phyloP scores from a whole-genome alignment of 2,113 vertebrate species.

The Nannospalax galili region DNA sequence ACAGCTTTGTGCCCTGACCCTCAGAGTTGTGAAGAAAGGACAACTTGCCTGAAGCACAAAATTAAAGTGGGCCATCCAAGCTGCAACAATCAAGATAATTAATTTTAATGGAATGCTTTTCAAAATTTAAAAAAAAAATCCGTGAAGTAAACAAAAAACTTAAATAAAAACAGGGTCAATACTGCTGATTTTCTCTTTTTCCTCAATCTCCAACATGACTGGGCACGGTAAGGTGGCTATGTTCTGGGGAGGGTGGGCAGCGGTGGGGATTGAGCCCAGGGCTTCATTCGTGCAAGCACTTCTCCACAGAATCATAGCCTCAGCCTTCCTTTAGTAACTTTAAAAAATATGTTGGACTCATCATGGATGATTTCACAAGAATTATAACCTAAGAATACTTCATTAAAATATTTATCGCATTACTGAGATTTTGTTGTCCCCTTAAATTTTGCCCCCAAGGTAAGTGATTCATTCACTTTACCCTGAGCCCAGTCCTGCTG shows the following conservation, averaged over 20 bases:
- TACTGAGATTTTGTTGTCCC: not conserved
- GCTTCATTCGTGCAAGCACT: not conserved
- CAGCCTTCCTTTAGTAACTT: not conserved
- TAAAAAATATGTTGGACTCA: not conserved
- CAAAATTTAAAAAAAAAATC: constrained; percentile 29
- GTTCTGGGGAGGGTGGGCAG: too few relatives aligned
- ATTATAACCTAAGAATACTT: not conserved
- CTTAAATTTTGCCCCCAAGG: not conserved
- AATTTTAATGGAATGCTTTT: not conserved
- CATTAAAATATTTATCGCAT: constrained; percentile 41
- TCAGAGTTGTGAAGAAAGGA: not conserved
- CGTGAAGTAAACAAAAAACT: not conserved
- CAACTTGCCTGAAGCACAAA: not conserved
- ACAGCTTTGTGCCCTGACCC: not conserved
- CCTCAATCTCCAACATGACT: not conserved
- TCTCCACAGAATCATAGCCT: not conserved
- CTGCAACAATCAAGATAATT: not conserved
- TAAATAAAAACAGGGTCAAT: not conserved
- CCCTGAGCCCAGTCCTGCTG: not conserved
- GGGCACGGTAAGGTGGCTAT: not conserved
- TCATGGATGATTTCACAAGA: not conserved
- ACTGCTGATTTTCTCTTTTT: not conserved
- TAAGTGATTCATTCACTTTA: constrained; percentile 18
- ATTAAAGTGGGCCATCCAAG: not conserved
- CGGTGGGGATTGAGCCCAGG: too few relatives aligned